Evolutionary conservation across 2,113 vertebrate genomes (phyloP), one percentile per base, ranked within the genome.

Genomic region (Corynorhinus townsendii): DNA sequence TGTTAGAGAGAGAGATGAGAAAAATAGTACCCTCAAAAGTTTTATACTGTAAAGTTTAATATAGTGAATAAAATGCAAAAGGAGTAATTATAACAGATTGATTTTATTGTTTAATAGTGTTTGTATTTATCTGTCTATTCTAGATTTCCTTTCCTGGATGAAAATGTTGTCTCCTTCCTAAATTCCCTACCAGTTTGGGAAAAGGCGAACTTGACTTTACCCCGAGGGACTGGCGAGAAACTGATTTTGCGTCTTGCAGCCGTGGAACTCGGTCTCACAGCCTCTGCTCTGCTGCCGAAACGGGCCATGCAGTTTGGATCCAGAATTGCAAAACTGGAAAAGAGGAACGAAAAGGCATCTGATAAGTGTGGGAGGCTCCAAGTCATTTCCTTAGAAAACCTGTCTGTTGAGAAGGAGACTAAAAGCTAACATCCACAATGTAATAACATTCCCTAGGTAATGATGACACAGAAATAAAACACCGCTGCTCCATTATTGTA

Each of bases 231-330:
- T 0, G 99, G 99, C 2, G 99, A 99, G 97, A 99, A 99, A 87
- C 97, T 99, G 82, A 97, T 99, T 80, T 97, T 99, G 92, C 98
- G 99, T 20, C 98, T 99, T 77, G 97, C 98, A 1, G 99, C 99
- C 22, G 80, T 49, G 66, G 98, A 98, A 87, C 93, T 99, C 9
- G 99, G 99, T 88, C 98, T 99, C 22, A 93, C 97, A 11, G 96
- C 96, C 40, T 99, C 99, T 0, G 97, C 99, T 4, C 38, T 99
- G 59, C 94, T 99, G 96, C 99, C 99, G 2, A 99, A 99, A 97
- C 98, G 99, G 95, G 99, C 99, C 83, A 99, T 99, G 96, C 99
- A 99, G 92, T 99, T 99, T 75, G 99, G 99, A 89, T 99, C 99
- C 81, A 98, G 99, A 90, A 99, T 99, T 85, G 99, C 99, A 90